Base-by-base conservation (phyloP, 1,140 invertebrate genomes). In the Metaphire vulgaris region DNA sequence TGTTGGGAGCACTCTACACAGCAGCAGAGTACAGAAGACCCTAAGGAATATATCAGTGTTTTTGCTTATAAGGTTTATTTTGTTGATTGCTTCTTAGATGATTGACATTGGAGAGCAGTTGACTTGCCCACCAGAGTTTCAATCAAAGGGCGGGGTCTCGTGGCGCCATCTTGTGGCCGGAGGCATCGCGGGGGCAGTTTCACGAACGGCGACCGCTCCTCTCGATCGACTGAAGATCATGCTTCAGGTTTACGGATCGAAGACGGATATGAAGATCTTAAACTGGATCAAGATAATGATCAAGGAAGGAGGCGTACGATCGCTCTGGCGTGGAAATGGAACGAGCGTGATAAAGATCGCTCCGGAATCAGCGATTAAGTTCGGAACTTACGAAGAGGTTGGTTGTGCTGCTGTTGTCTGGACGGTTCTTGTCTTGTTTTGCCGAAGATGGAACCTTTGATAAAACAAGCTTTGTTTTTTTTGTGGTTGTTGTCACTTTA, bases 321-420 rank as follows among this genome's bases (percentile, higher is more conserved):
- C 94, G 73, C 87, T 99, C 73, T 99, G 97, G 97, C 88, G 97
- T 81, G 98, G 98, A 33, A 99, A 99, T 87, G 95, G 95, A 64
- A 96, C 99, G 80, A 99, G 99, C 86, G 95, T 99, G 64, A 87
- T 99, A 77, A 99, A 99, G 89, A 99, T 99, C 80, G 97, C 95
- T 0, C 97, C 97, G 0, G 97, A 99, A 87, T 94, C 95, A 1
- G 97, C 97, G 0, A 85, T 99, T 0, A 99, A 99, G 85, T 99
- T 99, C 85, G 94, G 95, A 86, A 94, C 94, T 0, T 99, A 99
- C 87, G 98, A 99, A 85, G 93, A 98, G 87, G 86, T 88, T 77
- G 67, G 72, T 34, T 29, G 26, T 2, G 14, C 34, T 74, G n/a
- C n/a, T n/a, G n/a, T n/a, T n/a, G n/a, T n/a, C n/a, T n/a, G n/a